Base-by-base conservation (phyloP, 2,888 invertebrate genomes). In the Celastrina argiolus region DNA sequence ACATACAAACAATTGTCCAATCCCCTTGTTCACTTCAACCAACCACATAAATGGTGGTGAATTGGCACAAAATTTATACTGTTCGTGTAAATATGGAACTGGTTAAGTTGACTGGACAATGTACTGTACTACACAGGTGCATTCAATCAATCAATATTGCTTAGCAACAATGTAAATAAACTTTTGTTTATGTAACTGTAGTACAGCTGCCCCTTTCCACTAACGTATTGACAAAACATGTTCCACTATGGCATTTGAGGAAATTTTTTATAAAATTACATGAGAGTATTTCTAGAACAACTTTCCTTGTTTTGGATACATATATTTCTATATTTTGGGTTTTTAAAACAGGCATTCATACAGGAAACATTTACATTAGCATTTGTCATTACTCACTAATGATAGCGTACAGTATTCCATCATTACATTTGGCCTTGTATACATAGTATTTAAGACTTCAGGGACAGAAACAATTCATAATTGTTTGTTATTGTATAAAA, bases 201-300 rank as follows among this genome's bases (percentile, higher is more conserved):
- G 22, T 16, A 36, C 61, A 39, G 10, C n/a, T n/a, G n/a, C n/a
- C n/a, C n/a, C n/a, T n/a, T n/a, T 7, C 6, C 10, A 16, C 36
- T 12, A 14, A 22, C n/a, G n/a, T 61, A 61, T 61, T 61, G 61
- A 61, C 18, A 18, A 61, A 61, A 61, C 61, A 59, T 34, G 3
- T 8, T 42, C 16, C 16, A 42, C 5, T 2, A 16, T 16, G 2
- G 16, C 28, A 31, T 31, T 58, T 58, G 16, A 58, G 7, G 31
- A 31, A 31, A 31, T 28, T 28, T 28, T 28, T 28, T 28, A 28
- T 2, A 28, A 4, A 28, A n/a, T n/a, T n/a, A 28, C 28, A 28
- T 28, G 28, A 28, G 18, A 18, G 8, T 18, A 12, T 22, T 36
- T 51, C 22, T 51, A 12, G 12, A 45, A 51, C 12, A 45, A 51